Percentiles rank a stretch among this genome's conserved stretches.
phyloP scores from a whole-genome alignment of 1,140 invertebrate genomes.

The Hydropsyche tenuis region DNA sequence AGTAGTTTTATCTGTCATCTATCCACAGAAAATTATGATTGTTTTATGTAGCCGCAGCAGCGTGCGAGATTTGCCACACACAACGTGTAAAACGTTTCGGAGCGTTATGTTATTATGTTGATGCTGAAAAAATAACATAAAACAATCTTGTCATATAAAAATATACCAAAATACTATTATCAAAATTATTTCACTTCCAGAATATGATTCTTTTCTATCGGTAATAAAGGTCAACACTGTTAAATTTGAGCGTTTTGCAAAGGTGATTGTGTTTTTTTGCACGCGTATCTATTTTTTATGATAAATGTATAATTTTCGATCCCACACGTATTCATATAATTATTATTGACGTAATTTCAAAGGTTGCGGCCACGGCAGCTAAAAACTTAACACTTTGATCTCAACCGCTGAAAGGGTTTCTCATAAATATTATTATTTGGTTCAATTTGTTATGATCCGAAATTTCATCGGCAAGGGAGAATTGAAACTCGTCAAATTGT shows the following conservation, averaged over 20 bases:
- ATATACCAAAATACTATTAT: no score
- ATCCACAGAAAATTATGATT: background rate
- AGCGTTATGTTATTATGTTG: no score
- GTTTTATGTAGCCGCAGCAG: background rate
- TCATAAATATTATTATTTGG: slow-evolving; percentile 29
- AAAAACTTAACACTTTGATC: slow-evolving; percentile 22
- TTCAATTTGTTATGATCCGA: slow-evolving; percentile 27
- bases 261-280: background rate
- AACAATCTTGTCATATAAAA: no score
- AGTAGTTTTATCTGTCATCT: background rate
- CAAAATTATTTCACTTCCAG: no score
- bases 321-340: slow-evolving; percentile 17
- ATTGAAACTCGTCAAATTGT: no score
- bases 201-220: no score
- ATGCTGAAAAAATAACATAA: background rate
- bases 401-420: background rate
- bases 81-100: background rate
- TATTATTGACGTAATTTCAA: slow-evolving; percentile 19
- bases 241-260: background rate
- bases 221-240: no score
- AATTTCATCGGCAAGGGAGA: slow-evolving; percentile 1
- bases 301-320: slow-evolving; percentile 11
- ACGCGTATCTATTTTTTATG: background rate
- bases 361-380: slow-evolving; percentile 18
- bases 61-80: background rate